Base-by-base conservation (phyloP, 2,797 vertebrate species). In the Sebastes hopkinsi region DNA sequence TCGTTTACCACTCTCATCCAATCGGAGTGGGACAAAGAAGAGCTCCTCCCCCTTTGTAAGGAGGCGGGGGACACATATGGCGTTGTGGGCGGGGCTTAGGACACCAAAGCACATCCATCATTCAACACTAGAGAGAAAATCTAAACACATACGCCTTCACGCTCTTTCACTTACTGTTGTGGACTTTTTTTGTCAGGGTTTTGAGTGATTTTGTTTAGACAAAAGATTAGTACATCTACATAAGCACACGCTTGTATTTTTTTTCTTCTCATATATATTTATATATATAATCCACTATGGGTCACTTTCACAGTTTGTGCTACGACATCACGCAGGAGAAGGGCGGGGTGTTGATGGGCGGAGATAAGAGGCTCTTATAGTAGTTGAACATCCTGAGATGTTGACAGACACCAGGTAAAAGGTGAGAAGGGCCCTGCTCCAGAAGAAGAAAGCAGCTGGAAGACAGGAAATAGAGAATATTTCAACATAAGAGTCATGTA, bases 281-380 rank as follows among this genome's bases (percentile, higher is more conserved):
- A 69, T 79, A 75, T 77, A 87, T 85, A 85, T 92, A 88, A 87
- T 93, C 87, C 36, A 86, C 97, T 97, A 99, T 95, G 94, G 93
- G 95, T 98, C 95, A 98, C 97, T 96, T 97, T 97, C 98, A 99
- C 97, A 95, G 96, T 97, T 95, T 98, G 97, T 97, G 97, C 97
- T 97, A 99, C 97, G 91, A 96, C 96, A 89, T 97, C 96, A 97
- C 95, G 96, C 96, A 94, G 95, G 88, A 84, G 81, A 93, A 92
- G 95, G 94, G 90, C 84, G 90, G 94, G 94, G 88, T 91, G 95
- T 94, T 77, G 83, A 88, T 73, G 77, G 93, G 91, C 83, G 93
- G 94, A 95, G 95, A 95, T 94, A 94, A 95, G 95, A 67, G 95
- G 95, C 95, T 94, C 79, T 90, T 90, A 69, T 82, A 91, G 72